phyloP scores from a whole-genome alignment of 2,888 invertebrate genomes.

The Euplagia quadripunctaria region DNA sequence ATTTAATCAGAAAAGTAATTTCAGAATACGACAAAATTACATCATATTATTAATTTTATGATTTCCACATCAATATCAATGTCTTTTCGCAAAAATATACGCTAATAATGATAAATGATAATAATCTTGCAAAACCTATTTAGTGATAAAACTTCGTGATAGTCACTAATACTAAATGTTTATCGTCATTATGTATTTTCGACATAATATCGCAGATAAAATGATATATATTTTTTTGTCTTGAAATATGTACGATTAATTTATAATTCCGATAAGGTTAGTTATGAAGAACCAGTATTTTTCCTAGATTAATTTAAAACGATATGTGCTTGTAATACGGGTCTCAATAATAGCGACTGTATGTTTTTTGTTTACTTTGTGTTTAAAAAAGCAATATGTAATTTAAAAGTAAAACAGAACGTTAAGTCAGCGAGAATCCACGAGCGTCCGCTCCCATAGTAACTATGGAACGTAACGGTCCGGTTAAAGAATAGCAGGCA shows the following conservation, averaged over 20 bases:
- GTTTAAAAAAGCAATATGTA: not conserved
- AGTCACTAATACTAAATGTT: not conserved
- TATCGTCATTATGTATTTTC: not conserved
- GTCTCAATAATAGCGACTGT: not conserved
- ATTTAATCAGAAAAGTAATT: too few relatives aligned
- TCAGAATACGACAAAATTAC: too few relatives aligned
- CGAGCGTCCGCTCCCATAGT: not conserved
- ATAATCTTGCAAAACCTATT: slow-evolving; percentile 30
- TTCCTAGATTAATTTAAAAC: not conserved
- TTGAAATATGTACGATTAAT: not conserved
- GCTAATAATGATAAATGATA: slow-evolving; percentile 45
- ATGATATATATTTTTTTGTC: not conserved
- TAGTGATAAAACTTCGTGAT: slow-evolving; percentile 25
- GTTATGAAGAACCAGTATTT: not conserved
- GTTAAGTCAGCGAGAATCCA: not conserved
- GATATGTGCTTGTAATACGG: not conserved
- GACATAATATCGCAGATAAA: not conserved
- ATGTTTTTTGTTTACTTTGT: not conserved
- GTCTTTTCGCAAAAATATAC: slow-evolving; percentile 31
- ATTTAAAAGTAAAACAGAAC: not conserved
- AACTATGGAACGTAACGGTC: not conserved
- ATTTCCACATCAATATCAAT: slow-evolving; percentile 27
- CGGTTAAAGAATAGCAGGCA: slow-evolving; percentile 5
- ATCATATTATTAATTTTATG: slow-evolving; percentile 29
- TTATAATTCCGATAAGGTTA: not conserved